phyloP scores from a whole-genome alignment of 1,140 invertebrate genomes.

The Andrena cerasifolii region DNA sequence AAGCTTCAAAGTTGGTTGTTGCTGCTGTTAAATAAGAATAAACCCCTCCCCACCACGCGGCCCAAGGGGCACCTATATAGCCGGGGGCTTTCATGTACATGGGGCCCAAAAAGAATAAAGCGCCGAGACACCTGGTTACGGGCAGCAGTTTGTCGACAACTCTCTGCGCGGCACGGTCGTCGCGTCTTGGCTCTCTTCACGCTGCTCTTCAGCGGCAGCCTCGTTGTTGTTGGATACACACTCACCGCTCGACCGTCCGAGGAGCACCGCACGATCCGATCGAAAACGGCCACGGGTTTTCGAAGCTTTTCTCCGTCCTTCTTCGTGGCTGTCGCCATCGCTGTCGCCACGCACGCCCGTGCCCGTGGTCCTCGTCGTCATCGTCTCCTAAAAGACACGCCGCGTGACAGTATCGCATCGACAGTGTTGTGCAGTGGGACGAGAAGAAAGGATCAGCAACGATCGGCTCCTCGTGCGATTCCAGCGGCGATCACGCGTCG shows the following conservation, averaged over 20 bases:
- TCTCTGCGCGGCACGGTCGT: constrained; percentile 52
- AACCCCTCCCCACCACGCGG: constrained; percentile 70
- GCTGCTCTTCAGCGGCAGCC: background rate
- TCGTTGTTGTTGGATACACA: background rate
- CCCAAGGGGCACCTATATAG: constrained; percentile 66
- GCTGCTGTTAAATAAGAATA: constrained; percentile 80
- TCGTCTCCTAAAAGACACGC: constrained; percentile 3
- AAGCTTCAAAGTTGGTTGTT: constrained; percentile 55
- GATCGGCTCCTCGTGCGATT: background rate
- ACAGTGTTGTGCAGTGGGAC: constrained; percentile 61
- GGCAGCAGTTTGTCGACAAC: constrained; percentile 75
- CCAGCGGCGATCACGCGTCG: background rate
- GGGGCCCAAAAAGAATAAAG: constrained; percentile 80
- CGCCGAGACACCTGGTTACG: constrained; percentile 76
- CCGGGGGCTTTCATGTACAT: constrained; percentile 65
- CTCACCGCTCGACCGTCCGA: too few species aligned
- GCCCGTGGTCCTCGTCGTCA: background rate
- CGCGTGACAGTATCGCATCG: constrained; percentile 26
- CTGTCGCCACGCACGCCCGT: background rate
- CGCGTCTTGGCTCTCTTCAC: constrained; percentile 13
- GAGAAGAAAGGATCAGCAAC: background rate
- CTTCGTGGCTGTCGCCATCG: background rate
- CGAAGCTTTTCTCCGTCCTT: background rate
- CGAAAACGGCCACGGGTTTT: background rate
- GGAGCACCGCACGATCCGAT: background rate